phyloP scores from a whole-genome alignment of 2,888 invertebrate species.

The Drosophila multiciliata region DNA sequence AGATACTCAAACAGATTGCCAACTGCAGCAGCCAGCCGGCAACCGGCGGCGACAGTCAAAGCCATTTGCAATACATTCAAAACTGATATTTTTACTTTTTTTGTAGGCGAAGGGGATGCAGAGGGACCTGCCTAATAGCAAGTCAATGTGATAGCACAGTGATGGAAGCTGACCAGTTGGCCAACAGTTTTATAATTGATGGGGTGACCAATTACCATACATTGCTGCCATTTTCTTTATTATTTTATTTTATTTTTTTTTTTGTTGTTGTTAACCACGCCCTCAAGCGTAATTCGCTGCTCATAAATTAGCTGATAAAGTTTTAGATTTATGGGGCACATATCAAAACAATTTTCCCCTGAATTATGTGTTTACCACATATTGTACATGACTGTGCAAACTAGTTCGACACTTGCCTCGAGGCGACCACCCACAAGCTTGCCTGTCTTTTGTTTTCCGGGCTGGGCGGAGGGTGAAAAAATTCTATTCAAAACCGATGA shows the following conservation, averaged over 20 bases:
- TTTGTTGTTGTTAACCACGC: neutral
- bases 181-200: slow-evolving; percentile 44
- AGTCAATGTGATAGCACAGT: slow-evolving; percentile 33
- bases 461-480: neutral
- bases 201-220: slow-evolving; percentile 54
- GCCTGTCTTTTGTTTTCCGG: slow-evolving; percentile 15
- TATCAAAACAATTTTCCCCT: slow-evolving; percentile 52
- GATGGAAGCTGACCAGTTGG: slow-evolving; percentile 21
- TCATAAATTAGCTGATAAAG: slow-evolving; percentile 57
- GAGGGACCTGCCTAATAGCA: slow-evolving; percentile 22
- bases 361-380: slow-evolving; percentile 36
- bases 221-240: slow-evolving; percentile 18
- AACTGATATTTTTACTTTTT: neutral
- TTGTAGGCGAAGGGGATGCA: neutral
- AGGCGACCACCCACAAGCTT: slow-evolving; percentile 53
- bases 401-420: slow-evolving; percentile 56
- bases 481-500: slow-evolving; percentile 43
- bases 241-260: neutral
- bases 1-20: slow-evolving; percentile 48
- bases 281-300: slow-evolving; percentile 38
- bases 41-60: slow-evolving; percentile 31
- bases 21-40: slow-evolving; percentile 47
- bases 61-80: slow-evolving; percentile 19
- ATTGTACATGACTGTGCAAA: slow-evolving; percentile 53
- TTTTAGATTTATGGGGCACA: slow-evolving; percentile 60